Evolutionary conservation across 2,113 vertebrate genomes (phyloP).

Genomic region (Gobiocypris rarus): DNA sequence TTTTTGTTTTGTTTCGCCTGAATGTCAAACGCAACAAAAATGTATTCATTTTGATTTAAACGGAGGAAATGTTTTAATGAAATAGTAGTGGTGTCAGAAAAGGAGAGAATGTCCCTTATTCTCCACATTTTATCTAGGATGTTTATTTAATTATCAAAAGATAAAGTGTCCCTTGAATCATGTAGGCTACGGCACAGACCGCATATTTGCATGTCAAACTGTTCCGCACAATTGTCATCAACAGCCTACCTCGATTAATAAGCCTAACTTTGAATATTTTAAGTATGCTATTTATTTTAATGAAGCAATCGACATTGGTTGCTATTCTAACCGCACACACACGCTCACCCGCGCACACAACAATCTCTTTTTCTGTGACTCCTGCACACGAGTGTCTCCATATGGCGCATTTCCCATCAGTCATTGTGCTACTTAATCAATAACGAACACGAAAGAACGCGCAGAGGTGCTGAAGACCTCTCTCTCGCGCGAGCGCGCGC

Average conservation of each 20-base stretch:
- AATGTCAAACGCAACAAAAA: not conserved
- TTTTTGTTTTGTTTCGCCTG: too few relatives aligned
- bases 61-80: not conserved
- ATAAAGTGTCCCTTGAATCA: not conserved
- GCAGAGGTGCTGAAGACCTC: not conserved
- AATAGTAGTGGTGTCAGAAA: not conserved
- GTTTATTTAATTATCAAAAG: not conserved
- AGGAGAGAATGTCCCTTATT: not conserved
- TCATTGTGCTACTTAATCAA: constrained; percentile 42
- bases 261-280: not conserved
- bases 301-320: not conserved
- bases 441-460: not conserved
- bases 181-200: not conserved
- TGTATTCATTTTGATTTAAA: not conserved
- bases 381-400: constrained; percentile 44
- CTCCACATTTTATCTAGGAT: not conserved
- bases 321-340: not conserved
- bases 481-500: not conserved
- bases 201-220: not conserved
- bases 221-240: not conserved
- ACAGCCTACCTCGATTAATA: not conserved
- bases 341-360: not conserved
- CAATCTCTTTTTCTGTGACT: constrained; percentile 13
- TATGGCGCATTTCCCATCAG: constrained; percentile 53
- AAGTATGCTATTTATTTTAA: not conserved